Conservation (phyloP, 2,888 invertebrate species). For the Amaurobius ferox region DNA sequence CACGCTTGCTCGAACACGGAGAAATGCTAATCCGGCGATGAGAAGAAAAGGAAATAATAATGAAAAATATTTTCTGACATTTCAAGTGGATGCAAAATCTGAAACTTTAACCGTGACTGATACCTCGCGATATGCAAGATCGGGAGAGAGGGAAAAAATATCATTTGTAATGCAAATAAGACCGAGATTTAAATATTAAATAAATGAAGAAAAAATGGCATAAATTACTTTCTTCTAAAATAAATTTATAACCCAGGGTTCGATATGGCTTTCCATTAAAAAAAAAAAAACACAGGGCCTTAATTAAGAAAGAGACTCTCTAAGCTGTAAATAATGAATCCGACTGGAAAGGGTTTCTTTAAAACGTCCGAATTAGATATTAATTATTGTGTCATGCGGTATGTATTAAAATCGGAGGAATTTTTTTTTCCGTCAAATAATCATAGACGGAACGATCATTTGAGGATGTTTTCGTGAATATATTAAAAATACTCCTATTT, state of each 20-base stretch:
- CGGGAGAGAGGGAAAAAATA: conserved; percentile 25
- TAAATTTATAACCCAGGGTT: conserved; percentile 54
- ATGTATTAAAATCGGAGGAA: conserved; percentile 61
- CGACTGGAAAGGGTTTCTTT: conserved; percentile 55
- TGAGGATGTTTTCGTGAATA: conserved; percentile 2
- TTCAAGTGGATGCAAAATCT: conserved; percentile 53
- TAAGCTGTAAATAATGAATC: conserved; percentile 68
- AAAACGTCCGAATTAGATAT: conserved; percentile 62
- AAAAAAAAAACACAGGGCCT: conserved; percentile 48
- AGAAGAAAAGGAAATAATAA: conserved; percentile 9
- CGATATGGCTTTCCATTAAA: conserved; percentile 57
- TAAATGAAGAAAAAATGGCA: conserved; percentile 40
- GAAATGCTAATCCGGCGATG: background rate
- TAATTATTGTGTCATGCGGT: conserved; percentile 65
- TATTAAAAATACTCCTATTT: conserved; percentile 1
- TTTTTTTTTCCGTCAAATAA: conserved; percentile 22
- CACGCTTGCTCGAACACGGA: background rate
- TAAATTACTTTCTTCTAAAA: conserved; percentile 66
- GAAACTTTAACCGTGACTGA: conserved; percentile 60
- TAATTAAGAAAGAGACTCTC: conserved; percentile 46
- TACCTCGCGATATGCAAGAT: conserved; percentile 39
- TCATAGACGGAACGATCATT: conserved; percentile 12
- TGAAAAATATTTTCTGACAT: conserved; percentile 61
- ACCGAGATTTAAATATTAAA: conserved; percentile 69
- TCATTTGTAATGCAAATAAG: conserved; percentile 66